Evolutionary conservation across 2,797 vertebrate species (phyloP), one percentile per base, ranked within the genome.

Genomic region (Protonibea diacanthus): DNA sequence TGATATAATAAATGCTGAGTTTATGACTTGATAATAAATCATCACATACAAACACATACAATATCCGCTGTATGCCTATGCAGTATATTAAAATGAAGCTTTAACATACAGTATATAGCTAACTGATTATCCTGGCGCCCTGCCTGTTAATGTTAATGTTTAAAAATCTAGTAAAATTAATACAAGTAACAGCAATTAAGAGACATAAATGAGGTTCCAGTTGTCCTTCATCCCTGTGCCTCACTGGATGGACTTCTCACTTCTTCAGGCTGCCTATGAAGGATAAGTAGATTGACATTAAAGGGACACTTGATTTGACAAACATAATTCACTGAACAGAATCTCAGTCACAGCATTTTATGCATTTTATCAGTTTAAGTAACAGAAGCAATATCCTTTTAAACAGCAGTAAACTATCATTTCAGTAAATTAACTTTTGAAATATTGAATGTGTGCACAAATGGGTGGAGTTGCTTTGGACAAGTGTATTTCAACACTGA

Each of bases 401-500:
- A 23, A 17, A 45, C 13, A 57, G 10, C 9, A 11, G 44, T 9
- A 4, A 45, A 44, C 14, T 8, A 47, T 17, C 15, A 48, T 38
- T 59, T 40, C 12, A 15, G 0, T 33, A 45, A 61, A 51, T 29
- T 4, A 51, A 23, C 18, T 58, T 58, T 58, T 45, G 0, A 53
- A 62, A 72, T 29, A 10, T 1, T 38, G 5, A 71, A n/a, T 0
- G n/a, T 45, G 23, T 45, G n/a, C 8, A 40, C 2, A 17, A 42
- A 60, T 77, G 71, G 82, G 86, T 83, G 85, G 75, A 58, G 64
- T 10, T 51, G 73, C 17, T 64, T 76, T 53, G 14, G 21, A 20
- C 3, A 1, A 72, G 29, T 10, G 33, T 8, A 71, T 85, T 91
- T 88, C 80, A 80, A 82, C 81, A 93, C 90, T 88, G 65, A 93